Percentiles rank a stretch among this genome's conserved stretches.
Conservation (phyloP, 2,888 invertebrate species). For the Didymodactylos carnosus region DNA sequence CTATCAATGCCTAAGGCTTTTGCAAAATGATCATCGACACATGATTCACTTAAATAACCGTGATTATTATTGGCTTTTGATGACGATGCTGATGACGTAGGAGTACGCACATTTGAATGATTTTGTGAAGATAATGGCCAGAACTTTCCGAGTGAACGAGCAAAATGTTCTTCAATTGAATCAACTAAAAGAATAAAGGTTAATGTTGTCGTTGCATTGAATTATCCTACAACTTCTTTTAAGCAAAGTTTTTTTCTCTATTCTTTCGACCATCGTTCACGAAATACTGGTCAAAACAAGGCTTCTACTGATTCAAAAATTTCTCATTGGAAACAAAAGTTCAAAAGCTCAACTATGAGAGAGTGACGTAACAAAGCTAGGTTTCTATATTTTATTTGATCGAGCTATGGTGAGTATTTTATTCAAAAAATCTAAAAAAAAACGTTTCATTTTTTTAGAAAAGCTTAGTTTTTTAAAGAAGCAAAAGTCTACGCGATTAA, state of each 20-base stretch:
- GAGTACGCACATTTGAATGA: neutral
- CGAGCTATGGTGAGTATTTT: too few species aligned
- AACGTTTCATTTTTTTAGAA: neutral
- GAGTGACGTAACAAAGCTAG: too few species aligned
- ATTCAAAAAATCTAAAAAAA: neutral
- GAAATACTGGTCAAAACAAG: too few species aligned
- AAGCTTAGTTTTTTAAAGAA: neutral
- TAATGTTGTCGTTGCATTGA: neutral
- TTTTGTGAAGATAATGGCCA: neutral
- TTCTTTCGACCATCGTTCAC: too few species aligned
- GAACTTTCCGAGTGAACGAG: constrained; percentile 5
- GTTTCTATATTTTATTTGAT: too few species aligned
- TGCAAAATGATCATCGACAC: constrained; percentile 7
- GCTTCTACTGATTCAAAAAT: too few species aligned
- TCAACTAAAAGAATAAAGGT: neutral
- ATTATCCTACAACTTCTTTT: too few species aligned
- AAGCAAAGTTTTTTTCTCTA: too few species aligned
- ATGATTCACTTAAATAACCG: neutral
- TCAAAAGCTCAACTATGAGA: too few species aligned
- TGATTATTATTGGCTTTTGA: neutral
- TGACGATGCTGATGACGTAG: neutral
- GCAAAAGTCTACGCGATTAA: too few species aligned
- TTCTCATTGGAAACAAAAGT: too few species aligned
- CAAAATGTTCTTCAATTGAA: constrained; percentile 10
- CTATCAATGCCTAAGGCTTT: constrained; percentile 6